A percentile compares a stretch with the other conserved stretches of the same genome.
Conservation (phyloP, 37 sponge, comb jelly and placozoan genomes). For the Eunapius fragilis region DNA sequence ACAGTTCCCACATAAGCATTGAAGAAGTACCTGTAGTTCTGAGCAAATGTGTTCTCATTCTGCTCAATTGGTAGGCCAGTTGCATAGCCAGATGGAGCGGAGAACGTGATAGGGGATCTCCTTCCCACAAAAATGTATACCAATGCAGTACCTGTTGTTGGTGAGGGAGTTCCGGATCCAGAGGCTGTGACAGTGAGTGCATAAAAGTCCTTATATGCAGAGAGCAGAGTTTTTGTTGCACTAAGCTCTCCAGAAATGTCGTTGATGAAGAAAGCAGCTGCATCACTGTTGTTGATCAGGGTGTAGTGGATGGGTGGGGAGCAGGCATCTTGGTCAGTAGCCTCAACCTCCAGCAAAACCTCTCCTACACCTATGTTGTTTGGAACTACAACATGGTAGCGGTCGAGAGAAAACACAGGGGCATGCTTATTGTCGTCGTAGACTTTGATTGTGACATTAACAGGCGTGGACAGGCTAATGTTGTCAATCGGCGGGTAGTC, state of each 20-base stretch:
- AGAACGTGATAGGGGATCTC: conserved; percentile 55
- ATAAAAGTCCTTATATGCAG: conserved; percentile 15
- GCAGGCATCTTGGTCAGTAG: conserved; percentile 61
- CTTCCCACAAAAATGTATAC: conserved; percentile 67
- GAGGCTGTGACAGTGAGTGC: conserved; percentile 39
- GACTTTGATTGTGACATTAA: conserved; percentile 38
- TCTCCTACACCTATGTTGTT: conserved; percentile 15
- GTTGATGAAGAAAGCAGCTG: conserved; percentile 18
- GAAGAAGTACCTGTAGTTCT: conserved; percentile 34
- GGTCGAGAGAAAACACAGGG: conserved; percentile 45
- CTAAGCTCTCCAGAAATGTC: conserved; percentile 10
- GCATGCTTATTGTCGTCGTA: conserved; percentile 54
- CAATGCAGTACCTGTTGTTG: conserved; percentile 36
- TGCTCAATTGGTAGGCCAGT: not conserved
- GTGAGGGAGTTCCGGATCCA: conserved; percentile 29
- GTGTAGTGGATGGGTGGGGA: conserved; percentile 54
- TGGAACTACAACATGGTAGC: conserved; percentile 19
- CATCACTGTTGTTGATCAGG: not conserved
- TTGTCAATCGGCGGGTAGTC: conserved; percentile 44
- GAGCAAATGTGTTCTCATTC: conserved; percentile 21
- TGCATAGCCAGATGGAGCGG: conserved; percentile 40
- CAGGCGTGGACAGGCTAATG: conserved; percentile 1
- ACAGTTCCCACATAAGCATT: not conserved
- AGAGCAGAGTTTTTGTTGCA: not conserved
- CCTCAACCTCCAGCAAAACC: conserved; percentile 20